Conservation (phyloP, 1,140 invertebrate genomes). For the Nasonia vitripennis region DNA sequence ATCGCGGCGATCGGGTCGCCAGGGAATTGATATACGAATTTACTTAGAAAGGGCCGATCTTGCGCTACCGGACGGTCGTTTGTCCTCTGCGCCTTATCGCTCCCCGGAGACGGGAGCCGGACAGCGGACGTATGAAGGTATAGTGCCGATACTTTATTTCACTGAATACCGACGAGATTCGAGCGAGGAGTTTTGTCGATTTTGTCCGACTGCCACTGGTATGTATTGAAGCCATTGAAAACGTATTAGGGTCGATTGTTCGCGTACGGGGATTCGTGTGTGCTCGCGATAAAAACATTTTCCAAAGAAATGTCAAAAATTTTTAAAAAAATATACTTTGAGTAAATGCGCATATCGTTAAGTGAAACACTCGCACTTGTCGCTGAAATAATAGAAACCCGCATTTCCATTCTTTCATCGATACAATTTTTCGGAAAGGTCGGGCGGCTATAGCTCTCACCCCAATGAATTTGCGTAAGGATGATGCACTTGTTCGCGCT, state of each 20-base stretch:
- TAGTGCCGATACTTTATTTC: slow-evolving; percentile 11
- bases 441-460: neutral
- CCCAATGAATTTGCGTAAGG: neutral
- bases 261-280: neutral
- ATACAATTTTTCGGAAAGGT: neutral
- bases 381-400: neutral
- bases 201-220: neutral
- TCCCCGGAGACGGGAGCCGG: slow-evolving; percentile 55
- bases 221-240: slow-evolving; percentile 19
- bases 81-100: slow-evolving; percentile 67
- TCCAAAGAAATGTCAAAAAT: neutral
- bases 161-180: neutral
- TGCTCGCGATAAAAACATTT: neutral
- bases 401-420: neutral
- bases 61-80: slow-evolving; percentile 63
- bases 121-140: neutral
- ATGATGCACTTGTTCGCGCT: neutral
- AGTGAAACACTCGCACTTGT: neutral
- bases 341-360: no score
- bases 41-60: slow-evolving; percentile 70
- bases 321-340: no score
- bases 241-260: neutral
- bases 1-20: slow-evolving; percentile 54
- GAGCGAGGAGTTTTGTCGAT: neutral
- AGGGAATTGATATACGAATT: slow-evolving; percentile 68